Evolutionary conservation across 2,888 invertebrate species (phyloP).

Genomic region (Strigamia crassipes): DNA sequence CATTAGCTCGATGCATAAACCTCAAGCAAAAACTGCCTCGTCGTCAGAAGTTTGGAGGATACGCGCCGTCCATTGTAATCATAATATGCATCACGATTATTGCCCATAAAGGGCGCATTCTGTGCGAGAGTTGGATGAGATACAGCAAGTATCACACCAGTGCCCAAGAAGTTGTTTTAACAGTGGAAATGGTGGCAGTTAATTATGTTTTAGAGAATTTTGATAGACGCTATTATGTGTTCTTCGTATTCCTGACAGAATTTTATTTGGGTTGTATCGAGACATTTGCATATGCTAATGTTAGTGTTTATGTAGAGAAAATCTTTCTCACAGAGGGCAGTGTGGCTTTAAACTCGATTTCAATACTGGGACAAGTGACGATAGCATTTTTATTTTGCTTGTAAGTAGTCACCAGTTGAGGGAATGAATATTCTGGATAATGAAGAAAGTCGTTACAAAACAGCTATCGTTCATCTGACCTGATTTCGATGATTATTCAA

Average conservation of each 20-base stretch:
- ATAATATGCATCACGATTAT: not conserved
- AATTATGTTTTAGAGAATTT: not conserved
- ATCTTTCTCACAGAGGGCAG: not conserved
- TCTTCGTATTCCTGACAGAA: not conserved
- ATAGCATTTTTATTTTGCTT: not conserved
- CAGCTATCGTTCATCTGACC: too few species aligned
- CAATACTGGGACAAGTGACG: not conserved
- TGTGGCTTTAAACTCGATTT: not conserved
- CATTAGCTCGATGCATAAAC: too few species aligned
- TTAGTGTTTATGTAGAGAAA: not conserved
- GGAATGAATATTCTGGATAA: not conserved
- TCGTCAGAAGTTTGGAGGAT: too few species aligned
- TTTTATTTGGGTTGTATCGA: not conserved
- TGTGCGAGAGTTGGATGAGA: not conserved
- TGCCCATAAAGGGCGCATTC: not conserved
- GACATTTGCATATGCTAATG: not conserved
- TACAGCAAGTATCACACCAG: not conserved
- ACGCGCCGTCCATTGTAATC: not conserved
- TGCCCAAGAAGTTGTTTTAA: not conserved
- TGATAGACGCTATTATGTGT: not conserved
- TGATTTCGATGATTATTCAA: too few species aligned
- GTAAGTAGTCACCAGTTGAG: not conserved
- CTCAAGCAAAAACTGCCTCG: too few species aligned
- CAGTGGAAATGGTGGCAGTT: not conserved
- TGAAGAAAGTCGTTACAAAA: too few species aligned